Conservation (phyloP, 2,888 invertebrate genomes). For the Eurytoma californica region DNA sequence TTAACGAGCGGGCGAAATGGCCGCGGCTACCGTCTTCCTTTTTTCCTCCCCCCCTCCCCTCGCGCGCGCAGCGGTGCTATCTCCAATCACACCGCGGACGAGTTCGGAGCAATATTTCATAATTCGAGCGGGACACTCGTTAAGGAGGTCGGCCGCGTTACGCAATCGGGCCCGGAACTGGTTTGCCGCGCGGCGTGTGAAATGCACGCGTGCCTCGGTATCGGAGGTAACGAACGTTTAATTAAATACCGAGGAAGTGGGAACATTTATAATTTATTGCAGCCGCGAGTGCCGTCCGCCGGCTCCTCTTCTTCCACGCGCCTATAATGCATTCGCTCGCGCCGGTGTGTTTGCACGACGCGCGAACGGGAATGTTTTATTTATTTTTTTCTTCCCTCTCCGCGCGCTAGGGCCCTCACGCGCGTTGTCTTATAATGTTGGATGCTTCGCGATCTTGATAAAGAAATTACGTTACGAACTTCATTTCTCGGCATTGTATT, state of each 20-base stretch:
- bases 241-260: slow-evolving; percentile 41
- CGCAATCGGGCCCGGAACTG: slow-evolving; percentile 30
- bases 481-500: slow-evolving; percentile 54
- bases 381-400: slow-evolving; percentile 26
- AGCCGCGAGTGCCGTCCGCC: background rate
- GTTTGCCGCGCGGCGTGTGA: slow-evolving; percentile 38
- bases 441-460: slow-evolving; percentile 49
- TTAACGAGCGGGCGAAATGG: slow-evolving; percentile 34
- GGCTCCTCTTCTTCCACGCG: no score
- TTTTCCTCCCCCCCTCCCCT: slow-evolving; percentile 23
- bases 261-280: slow-evolving; percentile 16
- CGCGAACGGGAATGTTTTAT: slow-evolving; percentile 49
- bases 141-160: slow-evolving; percentile 32
- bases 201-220: slow-evolving; percentile 2
- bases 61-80: slow-evolving; percentile 5
- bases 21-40: background rate
- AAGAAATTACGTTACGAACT: slow-evolving; percentile 52
- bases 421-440: slow-evolving; percentile 42
- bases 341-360: background rate
- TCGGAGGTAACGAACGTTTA: slow-evolving; percentile 44
- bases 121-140: background rate
- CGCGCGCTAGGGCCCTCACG: background rate
- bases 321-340: no score
- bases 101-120: slow-evolving; percentile 9
- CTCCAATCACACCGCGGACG: slow-evolving; percentile 30